Evolutionary conservation across 2,797 vertebrate species (phyloP).

Genomic region (Paedocypris micromegethes): DNA sequence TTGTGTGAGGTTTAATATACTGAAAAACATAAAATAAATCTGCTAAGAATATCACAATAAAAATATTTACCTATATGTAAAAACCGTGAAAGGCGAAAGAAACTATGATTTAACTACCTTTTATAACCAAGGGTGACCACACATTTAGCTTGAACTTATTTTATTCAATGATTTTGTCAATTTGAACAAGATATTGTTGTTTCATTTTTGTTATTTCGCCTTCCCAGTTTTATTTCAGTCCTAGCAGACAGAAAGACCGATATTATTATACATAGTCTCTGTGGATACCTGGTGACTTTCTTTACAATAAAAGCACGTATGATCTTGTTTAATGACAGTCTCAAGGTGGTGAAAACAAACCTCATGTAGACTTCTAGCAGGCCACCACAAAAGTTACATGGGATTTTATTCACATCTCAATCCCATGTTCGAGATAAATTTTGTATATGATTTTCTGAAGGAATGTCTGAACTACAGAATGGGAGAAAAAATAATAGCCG

Average conservation of each 20-base stretch:
- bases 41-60: conserved; percentile 46
- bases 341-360: not conserved
- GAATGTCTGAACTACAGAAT: no score
- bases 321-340: conserved; percentile 15
- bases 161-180: conserved; percentile 37
- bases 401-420: conserved; percentile 60
- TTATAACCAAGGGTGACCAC: conserved; percentile 48
- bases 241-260: conserved; percentile 46
- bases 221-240: conserved; percentile 45
- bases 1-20: conserved; percentile 40
- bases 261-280: conserved; percentile 33
- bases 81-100: conserved; percentile 51
- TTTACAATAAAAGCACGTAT: not conserved
- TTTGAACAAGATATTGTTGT: not conserved
- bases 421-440: conserved; percentile 57
- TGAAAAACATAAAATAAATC: conserved; percentile 45
- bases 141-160: conserved; percentile 49
- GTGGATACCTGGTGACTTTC: conserved; percentile 23
- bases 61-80: conserved; percentile 57
- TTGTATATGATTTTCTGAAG: conserved; percentile 19
- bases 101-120: conserved; percentile 56
- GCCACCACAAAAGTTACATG: conserved; percentile 51
- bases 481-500: no score
- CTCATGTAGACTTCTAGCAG: conserved; percentile 23
- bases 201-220: conserved; percentile 35